Evolutionary conservation across 2,888 invertebrate genomes (phyloP).

Genomic region (Magallana nippona): DNA sequence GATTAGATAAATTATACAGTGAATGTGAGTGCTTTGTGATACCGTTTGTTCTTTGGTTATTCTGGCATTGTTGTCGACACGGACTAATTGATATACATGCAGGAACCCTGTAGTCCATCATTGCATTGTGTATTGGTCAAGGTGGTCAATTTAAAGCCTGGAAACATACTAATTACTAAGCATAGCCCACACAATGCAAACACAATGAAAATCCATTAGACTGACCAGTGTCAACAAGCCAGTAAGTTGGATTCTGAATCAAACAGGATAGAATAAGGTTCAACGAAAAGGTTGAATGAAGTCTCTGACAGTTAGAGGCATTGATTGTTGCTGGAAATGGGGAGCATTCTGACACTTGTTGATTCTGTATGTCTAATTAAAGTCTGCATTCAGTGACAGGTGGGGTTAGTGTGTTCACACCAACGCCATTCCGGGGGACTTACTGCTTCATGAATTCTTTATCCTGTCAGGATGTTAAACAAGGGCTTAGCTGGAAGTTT

Average conservation of each 20-base stretch:
- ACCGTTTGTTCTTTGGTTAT: no score
- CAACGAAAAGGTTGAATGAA: no score
- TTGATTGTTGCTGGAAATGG: no score
- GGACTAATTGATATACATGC: no score
- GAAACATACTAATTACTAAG: background rate
- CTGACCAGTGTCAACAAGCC: constrained; percentile 7
- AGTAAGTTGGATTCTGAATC: background rate
- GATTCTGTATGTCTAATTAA: background rate
- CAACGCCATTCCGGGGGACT: background rate
- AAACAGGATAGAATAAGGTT: no score
- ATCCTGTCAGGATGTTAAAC: no score
- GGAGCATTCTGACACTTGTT: background rate
- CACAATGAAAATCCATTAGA: background rate
- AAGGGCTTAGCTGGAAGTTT: no score
- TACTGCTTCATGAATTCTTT: background rate
- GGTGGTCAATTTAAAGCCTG: constrained; percentile 8
- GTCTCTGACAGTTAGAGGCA: no score
- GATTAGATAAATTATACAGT: no score
- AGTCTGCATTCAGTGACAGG: background rate
- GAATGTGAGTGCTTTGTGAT: no score
- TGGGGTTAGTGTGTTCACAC: background rate
- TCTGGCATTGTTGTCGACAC: no score
- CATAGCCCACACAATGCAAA: background rate
- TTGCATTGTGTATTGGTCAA: background rate
- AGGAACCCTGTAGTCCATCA: background rate